A percentile compares a stretch with the other conserved stretches of the same genome.
phyloP scores from a whole-genome alignment of 1,140 invertebrate genomes.

The Stegodyphus mimosarum region DNA sequence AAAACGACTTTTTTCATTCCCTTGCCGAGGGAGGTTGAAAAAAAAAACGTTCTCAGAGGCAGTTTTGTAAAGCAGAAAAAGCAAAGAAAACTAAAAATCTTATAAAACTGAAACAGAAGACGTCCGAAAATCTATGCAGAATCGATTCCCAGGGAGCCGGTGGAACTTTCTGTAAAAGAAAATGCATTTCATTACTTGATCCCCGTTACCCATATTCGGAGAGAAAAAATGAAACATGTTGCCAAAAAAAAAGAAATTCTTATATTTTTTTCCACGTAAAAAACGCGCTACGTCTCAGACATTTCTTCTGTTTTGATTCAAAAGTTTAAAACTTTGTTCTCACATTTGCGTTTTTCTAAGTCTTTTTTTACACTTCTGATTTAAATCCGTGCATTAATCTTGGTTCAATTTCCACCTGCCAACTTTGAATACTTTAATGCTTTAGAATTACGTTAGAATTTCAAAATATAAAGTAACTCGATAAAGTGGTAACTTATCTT shows the following conservation, averaged over 20 bases:
- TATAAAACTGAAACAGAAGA: conserved; percentile 29
- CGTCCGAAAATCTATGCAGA: conserved; percentile 28
- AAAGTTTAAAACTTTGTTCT: conserved; percentile 25
- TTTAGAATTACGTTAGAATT: too few relatives aligned
- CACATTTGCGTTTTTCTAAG: background rate
- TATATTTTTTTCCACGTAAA: background rate
- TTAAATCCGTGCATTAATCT: too few relatives aligned
- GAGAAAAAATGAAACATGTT: conserved; percentile 23
- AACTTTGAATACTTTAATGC: too few relatives aligned
- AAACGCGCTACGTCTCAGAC: background rate
- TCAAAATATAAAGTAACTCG: too few relatives aligned
- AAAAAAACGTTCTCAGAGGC: too few relatives aligned
- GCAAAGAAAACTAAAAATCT: background rate
- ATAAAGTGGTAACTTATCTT: too few relatives aligned
- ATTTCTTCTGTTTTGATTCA: conserved; percentile 14
- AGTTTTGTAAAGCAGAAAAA: background rate
- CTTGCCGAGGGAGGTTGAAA: too few relatives aligned
- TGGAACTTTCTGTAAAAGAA: conserved; percentile 21
- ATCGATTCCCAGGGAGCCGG: conserved; percentile 3
- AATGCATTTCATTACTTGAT: conserved; percentile 36
- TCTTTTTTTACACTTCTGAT: too few relatives aligned
- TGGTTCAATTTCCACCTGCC: too few relatives aligned
- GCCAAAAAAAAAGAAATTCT: conserved; percentile 9
- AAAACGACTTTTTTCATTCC: too few relatives aligned
- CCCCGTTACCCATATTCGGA: conserved; percentile 28